phyloP scores from a whole-genome alignment of 2,113 vertebrate species.

The Acinonyx jubatus region DNA sequence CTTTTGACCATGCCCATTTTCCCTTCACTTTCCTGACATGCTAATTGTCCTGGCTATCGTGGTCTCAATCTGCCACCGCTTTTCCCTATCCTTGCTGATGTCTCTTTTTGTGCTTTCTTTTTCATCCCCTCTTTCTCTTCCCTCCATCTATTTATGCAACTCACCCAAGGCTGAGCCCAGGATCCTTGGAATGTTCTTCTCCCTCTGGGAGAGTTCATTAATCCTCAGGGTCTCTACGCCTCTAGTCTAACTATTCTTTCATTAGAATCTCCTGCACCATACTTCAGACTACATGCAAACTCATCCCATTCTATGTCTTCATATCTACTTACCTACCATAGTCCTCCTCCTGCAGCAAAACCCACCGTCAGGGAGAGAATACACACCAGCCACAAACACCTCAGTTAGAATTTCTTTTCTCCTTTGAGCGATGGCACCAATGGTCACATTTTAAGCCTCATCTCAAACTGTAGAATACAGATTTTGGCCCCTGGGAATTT shows the following conservation, averaged over 20 bases:
- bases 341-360: neutral
- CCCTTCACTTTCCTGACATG: neutral
- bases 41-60: neutral
- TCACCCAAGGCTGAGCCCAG: neutral
- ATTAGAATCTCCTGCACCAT: neutral
- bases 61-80: neutral
- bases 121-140: neutral
- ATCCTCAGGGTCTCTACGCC: neutral
- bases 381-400: neutral
- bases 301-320: neutral
- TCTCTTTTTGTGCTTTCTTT: neutral
- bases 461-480: neutral
- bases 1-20: neutral
- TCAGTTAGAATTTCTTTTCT: slow-evolving; percentile 9
- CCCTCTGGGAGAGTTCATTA: slow-evolving; percentile 2
- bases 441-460: neutral
- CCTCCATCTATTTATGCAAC: neutral
- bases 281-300: neutral
- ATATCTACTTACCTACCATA: neutral
- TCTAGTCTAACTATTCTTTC: neutral
- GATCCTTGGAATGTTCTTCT: slow-evolving; percentile 13
- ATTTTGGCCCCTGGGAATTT: neutral
- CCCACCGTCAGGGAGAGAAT: neutral
- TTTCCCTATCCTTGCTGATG: neutral
- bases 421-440: neutral